A percentile compares a stretch with the other conserved stretches of the same genome.
Conservation (phyloP, 2,888 invertebrate genomes). For the Apamea epomidion region DNA sequence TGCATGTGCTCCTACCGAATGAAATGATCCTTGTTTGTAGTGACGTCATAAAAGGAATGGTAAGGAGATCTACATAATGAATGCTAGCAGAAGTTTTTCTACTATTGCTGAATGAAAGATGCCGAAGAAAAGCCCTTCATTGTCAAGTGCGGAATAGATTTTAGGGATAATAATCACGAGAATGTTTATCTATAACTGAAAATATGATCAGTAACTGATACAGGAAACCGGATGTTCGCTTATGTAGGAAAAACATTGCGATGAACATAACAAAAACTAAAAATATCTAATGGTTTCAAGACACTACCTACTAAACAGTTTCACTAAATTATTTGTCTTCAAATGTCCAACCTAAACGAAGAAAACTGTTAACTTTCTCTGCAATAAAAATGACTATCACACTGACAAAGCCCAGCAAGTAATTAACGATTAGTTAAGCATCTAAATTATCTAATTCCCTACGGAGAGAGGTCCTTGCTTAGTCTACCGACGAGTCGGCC, state of each 20-base stretch:
- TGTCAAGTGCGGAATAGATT: background rate
- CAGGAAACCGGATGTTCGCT: slow-evolving; percentile 2
- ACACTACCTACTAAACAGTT: background rate
- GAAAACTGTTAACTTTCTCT: slow-evolving; percentile 24
- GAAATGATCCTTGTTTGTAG: slow-evolving; percentile 7
- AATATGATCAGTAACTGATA: slow-evolving; percentile 1
- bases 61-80: background rate
- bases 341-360: background rate
- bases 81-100: background rate
- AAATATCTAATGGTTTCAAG: background rate
- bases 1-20: slow-evolving; percentile 16
- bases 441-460: slow-evolving; percentile 68
- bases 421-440: slow-evolving; percentile 70
- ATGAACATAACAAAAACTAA: background rate
- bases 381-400: slow-evolving; percentile 50
- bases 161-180: background rate
- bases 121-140: background rate
- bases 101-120: background rate
- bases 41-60: background rate
- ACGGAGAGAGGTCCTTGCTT: slow-evolving; percentile 56
- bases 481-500: slow-evolving; percentile 29
- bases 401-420: slow-evolving; percentile 60
- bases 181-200: background rate
- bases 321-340: background rate
- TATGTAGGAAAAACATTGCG: background rate